Base-by-base conservation (phyloP, 2,113 vertebrate species). In the Pristiophorus japonicus region DNA sequence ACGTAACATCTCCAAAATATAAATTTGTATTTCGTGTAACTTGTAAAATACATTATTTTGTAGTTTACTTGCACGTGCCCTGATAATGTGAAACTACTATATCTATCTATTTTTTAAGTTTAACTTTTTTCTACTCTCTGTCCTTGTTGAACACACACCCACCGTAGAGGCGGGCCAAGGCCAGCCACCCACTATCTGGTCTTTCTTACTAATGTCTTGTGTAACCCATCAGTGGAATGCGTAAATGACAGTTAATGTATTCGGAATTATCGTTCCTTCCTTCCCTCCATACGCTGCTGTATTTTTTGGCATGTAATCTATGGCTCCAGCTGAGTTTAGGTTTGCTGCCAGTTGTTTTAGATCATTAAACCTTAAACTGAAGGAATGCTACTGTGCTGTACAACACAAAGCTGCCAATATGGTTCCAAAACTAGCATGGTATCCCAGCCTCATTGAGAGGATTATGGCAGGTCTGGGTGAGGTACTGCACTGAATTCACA, bases 331-430 rank as follows among this genome's bases (percentile, higher is more conserved):
- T 90, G 87, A 90, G 87, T 38, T 65, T 38, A 38, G 65, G n/a
- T 63, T 92, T 92, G 62, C n/a, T 38, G 59, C 88, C 88, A 92
- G 59, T 55, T 92, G 59, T 92, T 91, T 92, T 92, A 92, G 55
- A 65, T 38, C 59, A 65, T 20, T 92, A 63, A 63, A 92, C 88
- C 65, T 92, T 92, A 92, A 38, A 92, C 59, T 63, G 59, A 63
- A 63, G 0, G 34, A 92, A 92, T 63, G 55, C 88, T 92, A 92
- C 88, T 92, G 88, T 92, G 16, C 55, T 65, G 59, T 63, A 63
- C 34, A 63, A 63, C 38, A 20, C 34, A 0, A 38, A 5, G 0
- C 34, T 63, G 88, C 59, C 34, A 92, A 38, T 63, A 59, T 90
- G 65, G 63, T 92, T 92, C 55, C 59, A 22, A 91, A 91, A 63